Evolutionary conservation across 2,888 invertebrate species (phyloP), one percentile per base, ranked within the genome.

Genomic region (Podabrus alpinus): DNA sequence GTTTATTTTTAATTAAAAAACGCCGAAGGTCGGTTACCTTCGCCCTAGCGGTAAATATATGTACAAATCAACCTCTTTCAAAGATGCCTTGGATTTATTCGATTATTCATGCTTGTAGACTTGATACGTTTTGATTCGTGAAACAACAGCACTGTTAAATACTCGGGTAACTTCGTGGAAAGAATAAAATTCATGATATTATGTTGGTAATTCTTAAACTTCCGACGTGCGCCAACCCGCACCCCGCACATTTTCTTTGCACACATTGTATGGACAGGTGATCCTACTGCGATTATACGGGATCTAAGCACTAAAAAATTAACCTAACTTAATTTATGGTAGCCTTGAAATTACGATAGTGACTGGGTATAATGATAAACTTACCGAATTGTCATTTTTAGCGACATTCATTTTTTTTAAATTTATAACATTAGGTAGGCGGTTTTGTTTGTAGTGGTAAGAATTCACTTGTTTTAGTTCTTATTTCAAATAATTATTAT

Each of bases 21-120:
- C 17, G 68, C 61, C 67, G 60, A 62, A 72, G 72, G 72, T 72
- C 72, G 72, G 17, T 15, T 72, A 72, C 72, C 67, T 62, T 61
- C 67, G 19, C 72, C 68, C 72, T 72, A 68, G 72, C 25, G 72
- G 72, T 15, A 59, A 61, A 45, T 45, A n/a, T 45, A 45, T 45
- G 45, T 45, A 45, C 45, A 45, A 45, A 13, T 45, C 45, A n/a
- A 45, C n/a, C 45, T 45, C 45, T 45, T 45, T 45, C 45, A 45
- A 45, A 45, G 45, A 45, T 45, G 45, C n/a, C 45, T 45, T 45
- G 45, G 45, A 45, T 45, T 45, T 45, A 45, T 45, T 45, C 45
- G 45, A 45, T 45, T 45, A 45, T 45, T 45, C 45, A 45, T 45
- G n/a, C 45, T 45, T 45, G 45, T 45, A 45, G 7, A 45, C n/a